These are phyloP conservation scores for Leptinotarsa tumamoca DNA, from an alignment of 2,888 invertebrate genomes.

Conservation along the genomic window DNA sequence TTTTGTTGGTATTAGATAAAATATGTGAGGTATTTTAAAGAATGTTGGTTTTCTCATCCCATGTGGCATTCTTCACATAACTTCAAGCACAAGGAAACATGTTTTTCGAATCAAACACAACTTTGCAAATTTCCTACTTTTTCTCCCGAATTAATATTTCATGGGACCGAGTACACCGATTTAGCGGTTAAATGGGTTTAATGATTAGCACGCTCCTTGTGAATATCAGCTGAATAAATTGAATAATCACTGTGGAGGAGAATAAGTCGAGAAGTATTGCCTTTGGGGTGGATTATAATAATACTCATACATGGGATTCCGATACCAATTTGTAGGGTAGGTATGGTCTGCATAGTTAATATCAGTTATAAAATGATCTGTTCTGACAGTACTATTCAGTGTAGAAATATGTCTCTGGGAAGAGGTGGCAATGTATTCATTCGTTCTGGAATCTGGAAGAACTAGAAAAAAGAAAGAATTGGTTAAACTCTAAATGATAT, in stretches of 20 bases:
- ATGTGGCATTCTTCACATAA: too few relatives aligned
- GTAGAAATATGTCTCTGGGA: constrained; percentile 55
- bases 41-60: too few relatives aligned
- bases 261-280: neutral
- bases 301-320: neutral
- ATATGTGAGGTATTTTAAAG: too few relatives aligned
- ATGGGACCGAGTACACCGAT: neutral
- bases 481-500: neutral
- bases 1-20: too few relatives aligned
- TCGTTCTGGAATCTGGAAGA: constrained; percentile 60
- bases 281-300: neutral
- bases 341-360: neutral
- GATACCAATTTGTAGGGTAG: neutral
- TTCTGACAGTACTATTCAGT: constrained; percentile 44
- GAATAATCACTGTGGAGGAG: neutral
- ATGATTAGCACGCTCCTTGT: neutral
- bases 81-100: neutral
- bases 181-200: neutral
- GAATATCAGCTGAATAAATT: neutral
- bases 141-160: neutral
- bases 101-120: neutral
- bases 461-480: constrained; percentile 53
- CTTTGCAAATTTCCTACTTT: neutral
- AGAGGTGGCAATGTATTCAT: constrained; percentile 62
- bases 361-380: neutral